These are phyloP conservation scores for Ophioninae sp. DNA, from an alignment of 2,888 invertebrate species.

Conservation along the genomic window DNA sequence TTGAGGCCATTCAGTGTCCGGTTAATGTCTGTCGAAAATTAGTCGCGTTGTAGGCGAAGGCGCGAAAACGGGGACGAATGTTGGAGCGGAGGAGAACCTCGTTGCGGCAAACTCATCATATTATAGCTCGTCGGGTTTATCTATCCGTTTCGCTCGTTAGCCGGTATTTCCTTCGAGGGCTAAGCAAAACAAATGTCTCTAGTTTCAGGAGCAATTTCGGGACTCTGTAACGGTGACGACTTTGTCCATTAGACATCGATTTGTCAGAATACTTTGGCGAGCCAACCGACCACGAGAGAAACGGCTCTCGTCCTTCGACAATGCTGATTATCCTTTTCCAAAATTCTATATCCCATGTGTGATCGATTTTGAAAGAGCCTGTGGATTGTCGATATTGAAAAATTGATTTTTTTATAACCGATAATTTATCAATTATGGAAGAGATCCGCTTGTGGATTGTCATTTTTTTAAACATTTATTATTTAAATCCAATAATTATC, in stretches of 20 bases:
- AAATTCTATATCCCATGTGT: neutral
- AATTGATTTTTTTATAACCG: too few relatives aligned
- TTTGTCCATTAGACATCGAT: slow-evolving; percentile 77
- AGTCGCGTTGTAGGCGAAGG: slow-evolving; percentile 13
- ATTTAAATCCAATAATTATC: neutral
- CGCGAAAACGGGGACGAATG: slow-evolving; percentile 23
- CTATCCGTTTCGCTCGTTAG: slow-evolving; percentile 44
- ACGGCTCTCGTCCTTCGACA: neutral
- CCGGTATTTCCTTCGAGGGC: slow-evolving; percentile 29
- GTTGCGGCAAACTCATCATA: slow-evolving; percentile 34
- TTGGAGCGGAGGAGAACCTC: slow-evolving; percentile 3
- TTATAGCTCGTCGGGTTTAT: slow-evolving; percentile 31
- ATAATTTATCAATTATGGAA: too few relatives aligned
- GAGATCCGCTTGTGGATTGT: too few relatives aligned
- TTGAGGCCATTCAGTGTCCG: slow-evolving; percentile 4
- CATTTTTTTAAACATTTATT: too few relatives aligned
- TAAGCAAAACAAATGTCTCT: slow-evolving; percentile 70
- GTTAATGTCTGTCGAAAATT: slow-evolving; percentile 16
- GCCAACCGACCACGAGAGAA: slow-evolving; percentile 40
- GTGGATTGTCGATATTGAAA: too few relatives aligned
- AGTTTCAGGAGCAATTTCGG: slow-evolving; percentile 69
- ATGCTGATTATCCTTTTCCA: neutral
- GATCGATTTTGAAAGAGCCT: too few relatives aligned
- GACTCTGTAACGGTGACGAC: slow-evolving; percentile 73
- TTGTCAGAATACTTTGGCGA: slow-evolving; percentile 69